Evolutionary conservation across 2,113 vertebrate species (phyloP), one percentile per base, ranked within the genome.

Genomic region (Mixornis gularis): DNA sequence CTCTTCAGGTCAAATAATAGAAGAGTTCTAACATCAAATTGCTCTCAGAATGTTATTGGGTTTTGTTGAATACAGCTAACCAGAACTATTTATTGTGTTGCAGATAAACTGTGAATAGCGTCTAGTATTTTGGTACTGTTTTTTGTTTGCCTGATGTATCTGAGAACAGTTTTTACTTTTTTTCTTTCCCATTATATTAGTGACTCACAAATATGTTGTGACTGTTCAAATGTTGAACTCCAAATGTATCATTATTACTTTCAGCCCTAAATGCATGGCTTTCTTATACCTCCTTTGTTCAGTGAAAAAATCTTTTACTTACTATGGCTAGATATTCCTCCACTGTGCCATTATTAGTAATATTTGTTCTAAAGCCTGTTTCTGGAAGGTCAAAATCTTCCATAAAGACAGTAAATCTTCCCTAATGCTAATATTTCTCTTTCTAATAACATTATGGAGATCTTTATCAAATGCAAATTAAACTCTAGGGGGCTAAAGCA

Each of bases 341-440:
- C 63, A 41, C 70, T 77, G 58, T 87, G 55, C 66, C 29, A 46
- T 85, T 87, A 73, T 77, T 79, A 82, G 38, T 79, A 92, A 60
- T 92, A 91, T 58, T 95, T 95, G 25, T 58, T 95, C 77, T 92
- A 77, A 92, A 95, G 43, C 38, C 79, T 77, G 1, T 79, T 94
- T 85, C 90, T 89, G 34, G 63, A 89, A 85, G 87, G 93, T 95
- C 92, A 92, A 65, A 91, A 51, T 92, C 79, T 92, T 81, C 90
- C 85, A 85, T 69, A 87, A 91, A 87, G 85, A 43, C 34, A 55
- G 29, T 94, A 79, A 82, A 89, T 94, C 87, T 91, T 84, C 29
- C 78, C 66, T 87, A 91, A 93, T 85, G 63, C 66, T 95, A 95
- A 87, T 94, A 94, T 95, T 95, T 95, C 70, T 79, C 74, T 92